Evolutionary conservation across 2,888 invertebrate species (phyloP).

Genomic region (Lottia scabra): DNA sequence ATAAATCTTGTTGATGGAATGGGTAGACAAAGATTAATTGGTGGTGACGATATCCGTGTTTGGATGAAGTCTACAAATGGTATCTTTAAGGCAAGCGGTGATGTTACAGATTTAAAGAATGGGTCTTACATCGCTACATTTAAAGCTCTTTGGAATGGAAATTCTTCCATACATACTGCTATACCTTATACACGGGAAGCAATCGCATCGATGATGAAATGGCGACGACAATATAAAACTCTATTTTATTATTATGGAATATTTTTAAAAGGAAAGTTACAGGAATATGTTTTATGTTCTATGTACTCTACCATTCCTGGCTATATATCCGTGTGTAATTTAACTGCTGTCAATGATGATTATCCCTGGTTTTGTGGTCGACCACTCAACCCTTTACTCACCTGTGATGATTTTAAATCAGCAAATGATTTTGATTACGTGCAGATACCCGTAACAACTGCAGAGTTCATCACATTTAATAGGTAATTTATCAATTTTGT

Average conservation of each 20-base stretch:
- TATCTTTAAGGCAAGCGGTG: not conserved
- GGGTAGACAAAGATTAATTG: constrained; percentile 9
- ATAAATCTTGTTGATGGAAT: constrained; percentile 13
- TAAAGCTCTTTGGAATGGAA: constrained; percentile 13
- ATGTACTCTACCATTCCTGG: not conserved
- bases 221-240: not conserved
- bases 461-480: not conserved
- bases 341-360: not conserved
- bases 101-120: constrained; percentile 19
- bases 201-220: not conserved
- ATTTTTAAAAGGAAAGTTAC: not conserved
- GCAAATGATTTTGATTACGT: not conserved
- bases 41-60: constrained; percentile 17
- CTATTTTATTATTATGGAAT: not conserved
- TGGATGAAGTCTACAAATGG: not conserved
- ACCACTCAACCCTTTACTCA: not conserved
- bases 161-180: not conserved
- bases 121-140: constrained; percentile 12
- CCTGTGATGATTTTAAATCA: not conserved
- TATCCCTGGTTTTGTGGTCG: not conserved
- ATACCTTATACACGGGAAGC: not conserved
- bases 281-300: not conserved
- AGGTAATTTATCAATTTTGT: not conserved
- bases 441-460: not conserved
- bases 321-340: not conserved